Evolutionary conservation across 1,140 invertebrate species (phyloP).

Genomic region (Medauroidea extradentata): DNA sequence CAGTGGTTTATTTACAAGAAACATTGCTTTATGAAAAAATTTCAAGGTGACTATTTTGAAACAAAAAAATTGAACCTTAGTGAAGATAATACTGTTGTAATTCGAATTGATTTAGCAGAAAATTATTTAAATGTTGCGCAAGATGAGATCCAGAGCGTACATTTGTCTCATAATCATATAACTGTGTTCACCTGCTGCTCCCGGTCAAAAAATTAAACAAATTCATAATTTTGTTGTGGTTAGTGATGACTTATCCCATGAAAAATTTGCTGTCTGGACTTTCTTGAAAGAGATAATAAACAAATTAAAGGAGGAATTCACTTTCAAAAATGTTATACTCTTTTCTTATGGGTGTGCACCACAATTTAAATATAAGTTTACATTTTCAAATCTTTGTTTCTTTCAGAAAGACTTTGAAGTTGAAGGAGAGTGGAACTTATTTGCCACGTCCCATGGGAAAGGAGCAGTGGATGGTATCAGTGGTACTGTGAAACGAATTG

Average conservation of each 20-base stretch:
- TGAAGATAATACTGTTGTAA: too few relatives aligned
- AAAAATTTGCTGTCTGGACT: background rate
- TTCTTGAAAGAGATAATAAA: background rate
- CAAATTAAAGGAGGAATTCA: background rate
- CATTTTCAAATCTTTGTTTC: background rate
- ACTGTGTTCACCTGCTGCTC: background rate
- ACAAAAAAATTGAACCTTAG: too few relatives aligned
- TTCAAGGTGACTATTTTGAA: too few relatives aligned
- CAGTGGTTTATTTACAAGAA: too few relatives aligned
- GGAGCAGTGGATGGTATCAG: background rate
- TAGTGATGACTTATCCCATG: background rate
- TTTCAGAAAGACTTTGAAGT: background rate
- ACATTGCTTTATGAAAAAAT: too few relatives aligned
- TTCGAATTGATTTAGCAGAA: too few relatives aligned
- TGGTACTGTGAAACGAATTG: background rate
- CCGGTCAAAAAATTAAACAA: background rate
- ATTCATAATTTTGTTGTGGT: slow-evolving; percentile 2
- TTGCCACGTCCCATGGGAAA: background rate
- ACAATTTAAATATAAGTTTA: background rate
- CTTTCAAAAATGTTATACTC: background rate
- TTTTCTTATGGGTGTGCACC: background rate
- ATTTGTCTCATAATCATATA: background rate
- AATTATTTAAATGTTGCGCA: background rate
- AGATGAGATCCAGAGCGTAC: background rate
- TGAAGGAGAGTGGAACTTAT: background rate